Evolutionary conservation across 2,113 vertebrate species (phyloP).

Genomic region (Tamias sibiricus): DNA sequence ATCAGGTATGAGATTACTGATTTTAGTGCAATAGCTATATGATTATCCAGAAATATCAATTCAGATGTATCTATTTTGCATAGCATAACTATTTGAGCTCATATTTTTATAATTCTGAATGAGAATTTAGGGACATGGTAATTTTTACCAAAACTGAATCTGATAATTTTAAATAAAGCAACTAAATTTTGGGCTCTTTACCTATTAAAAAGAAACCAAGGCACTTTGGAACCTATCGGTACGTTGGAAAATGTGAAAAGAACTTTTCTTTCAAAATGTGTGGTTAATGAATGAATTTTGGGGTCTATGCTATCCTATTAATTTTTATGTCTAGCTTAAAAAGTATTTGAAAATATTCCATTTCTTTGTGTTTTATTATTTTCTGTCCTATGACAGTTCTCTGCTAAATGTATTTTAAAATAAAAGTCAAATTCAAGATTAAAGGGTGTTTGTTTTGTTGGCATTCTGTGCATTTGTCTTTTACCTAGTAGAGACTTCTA

Average conservation of each 20-base stretch:
- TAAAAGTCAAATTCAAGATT: conserved; percentile 69
- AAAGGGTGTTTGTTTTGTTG: conserved; percentile 43
- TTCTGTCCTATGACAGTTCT: conserved; percentile 64
- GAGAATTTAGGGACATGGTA: conserved; percentile 55
- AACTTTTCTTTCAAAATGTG: conserved; percentile 59
- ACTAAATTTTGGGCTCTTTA: conserved; percentile 57
- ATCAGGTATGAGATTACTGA: conserved; percentile 58
- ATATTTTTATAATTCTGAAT: conserved; percentile 71
- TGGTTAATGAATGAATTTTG: conserved; percentile 57
- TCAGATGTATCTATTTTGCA: conserved; percentile 67
- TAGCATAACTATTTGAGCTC: conserved; percentile 66
- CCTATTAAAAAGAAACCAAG: conserved; percentile 33
- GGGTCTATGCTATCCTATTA: conserved; percentile 52
- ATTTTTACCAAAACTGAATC: conserved; percentile 69
- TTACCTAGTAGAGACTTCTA: conserved; percentile 20
- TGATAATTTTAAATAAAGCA: conserved; percentile 67
- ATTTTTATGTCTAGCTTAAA: conserved; percentile 61
- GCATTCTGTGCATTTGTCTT: conserved; percentile 43
- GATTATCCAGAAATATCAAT: conserved; percentile 57
- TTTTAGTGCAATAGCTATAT: conserved; percentile 61
- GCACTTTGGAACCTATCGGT: conserved; percentile 34
- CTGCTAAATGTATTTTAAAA: conserved; percentile 78
- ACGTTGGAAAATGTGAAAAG: conserved; percentile 57
- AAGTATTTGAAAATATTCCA: conserved; percentile 61
- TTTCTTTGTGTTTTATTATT: conserved; percentile 76